Conservation (phyloP, 2,888 invertebrate genomes). For the Catocala sponsa region DNA sequence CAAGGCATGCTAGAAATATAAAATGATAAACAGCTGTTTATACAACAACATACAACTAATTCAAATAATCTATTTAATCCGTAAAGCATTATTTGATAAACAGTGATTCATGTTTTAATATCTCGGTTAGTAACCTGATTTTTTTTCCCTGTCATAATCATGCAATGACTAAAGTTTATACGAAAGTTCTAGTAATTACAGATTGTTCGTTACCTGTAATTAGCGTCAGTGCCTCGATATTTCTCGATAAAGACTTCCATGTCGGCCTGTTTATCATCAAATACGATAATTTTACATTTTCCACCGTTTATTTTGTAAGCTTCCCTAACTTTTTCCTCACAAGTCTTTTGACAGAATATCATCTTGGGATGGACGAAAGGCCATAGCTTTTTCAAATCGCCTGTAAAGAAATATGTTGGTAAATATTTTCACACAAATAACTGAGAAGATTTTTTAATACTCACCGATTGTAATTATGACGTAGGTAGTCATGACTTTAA, state of each 20-base stretch:
- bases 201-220: conserved; percentile 52
- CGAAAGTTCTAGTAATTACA: too few species aligned
- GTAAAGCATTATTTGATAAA: too few species aligned
- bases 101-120: too few species aligned
- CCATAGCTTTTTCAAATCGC: conserved; percentile 45
- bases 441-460: too few species aligned
- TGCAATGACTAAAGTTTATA: not conserved
- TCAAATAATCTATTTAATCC: too few species aligned
- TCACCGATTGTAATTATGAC: too few species aligned
- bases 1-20: too few species aligned
- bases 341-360: conserved; percentile 59
- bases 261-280: conserved; percentile 57
- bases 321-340: conserved; percentile 50
- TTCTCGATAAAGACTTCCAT: conserved; percentile 54
- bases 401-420: conserved; percentile 35
- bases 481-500: too few species aligned
- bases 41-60: too few species aligned
- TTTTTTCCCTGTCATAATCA: too few species aligned
- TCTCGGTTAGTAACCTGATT: too few species aligned
- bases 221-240: conserved; percentile 57
- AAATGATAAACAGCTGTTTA: too few species aligned
- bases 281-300: conserved; percentile 52
- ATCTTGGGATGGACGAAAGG: conserved; percentile 57
- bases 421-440: not conserved
- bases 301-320: conserved; percentile 45